These are phyloP conservation scores for Formica selysi DNA, from an alignment of 1,140 invertebrate genomes.

Conservation along the genomic window DNA sequence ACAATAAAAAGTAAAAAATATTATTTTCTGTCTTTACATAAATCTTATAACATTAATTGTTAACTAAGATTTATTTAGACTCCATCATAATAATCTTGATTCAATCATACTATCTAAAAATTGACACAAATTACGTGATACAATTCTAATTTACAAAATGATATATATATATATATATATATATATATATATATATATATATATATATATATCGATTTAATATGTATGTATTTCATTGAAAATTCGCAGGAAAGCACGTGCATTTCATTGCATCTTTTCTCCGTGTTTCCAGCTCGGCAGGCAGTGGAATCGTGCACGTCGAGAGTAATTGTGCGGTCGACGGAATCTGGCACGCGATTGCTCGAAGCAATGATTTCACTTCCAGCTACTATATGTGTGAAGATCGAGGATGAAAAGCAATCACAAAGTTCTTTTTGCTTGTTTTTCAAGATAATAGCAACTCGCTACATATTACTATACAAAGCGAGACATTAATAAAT, in stretches of 20 bases:
- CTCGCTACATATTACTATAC: background rate
- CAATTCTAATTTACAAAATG: background rate
- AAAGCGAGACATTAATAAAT: background rate
- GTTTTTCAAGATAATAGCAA: slow-evolving; percentile 5
- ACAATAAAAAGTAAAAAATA: too few relatives aligned
- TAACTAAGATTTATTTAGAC: background rate
- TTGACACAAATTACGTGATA: background rate
- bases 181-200: background rate
- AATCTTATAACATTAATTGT: background rate
- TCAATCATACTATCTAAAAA: background rate
- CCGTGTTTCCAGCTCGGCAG: slow-evolving; percentile 19
- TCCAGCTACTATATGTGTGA: slow-evolving; percentile 31
- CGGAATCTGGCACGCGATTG: slow-evolving; percentile 66
- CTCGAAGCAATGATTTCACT: slow-evolving; percentile 57
- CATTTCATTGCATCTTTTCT: slow-evolving; percentile 22
- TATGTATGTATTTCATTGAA: background rate
- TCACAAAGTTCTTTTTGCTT: slow-evolving; percentile 4
- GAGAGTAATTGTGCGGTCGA: slow-evolving; percentile 43
- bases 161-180: background rate
- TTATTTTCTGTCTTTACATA: background rate
- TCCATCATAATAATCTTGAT: background rate
- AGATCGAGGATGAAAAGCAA: slow-evolving; percentile 46
- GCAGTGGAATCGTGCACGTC: slow-evolving; percentile 18
- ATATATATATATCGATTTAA: slow-evolving; percentile 3
- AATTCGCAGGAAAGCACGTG: slow-evolving; percentile 2